Conservation (phyloP, 2,797 vertebrate genomes). For the Melopsittacus undulatus region DNA sequence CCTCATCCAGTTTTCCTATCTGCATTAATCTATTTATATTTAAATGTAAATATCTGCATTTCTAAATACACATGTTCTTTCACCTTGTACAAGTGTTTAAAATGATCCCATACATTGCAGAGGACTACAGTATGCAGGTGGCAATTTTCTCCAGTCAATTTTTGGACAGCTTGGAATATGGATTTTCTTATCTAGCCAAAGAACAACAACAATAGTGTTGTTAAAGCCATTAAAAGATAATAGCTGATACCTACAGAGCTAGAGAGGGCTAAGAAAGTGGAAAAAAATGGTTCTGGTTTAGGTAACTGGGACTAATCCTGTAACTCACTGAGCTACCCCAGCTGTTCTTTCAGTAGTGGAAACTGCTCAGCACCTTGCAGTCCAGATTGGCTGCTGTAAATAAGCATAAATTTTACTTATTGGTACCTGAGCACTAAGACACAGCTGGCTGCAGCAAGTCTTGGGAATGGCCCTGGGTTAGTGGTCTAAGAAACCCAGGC, state of each 20-base stretch:
- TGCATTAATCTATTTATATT: slow-evolving; percentile 7
- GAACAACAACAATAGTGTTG: background rate
- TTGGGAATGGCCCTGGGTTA: background rate
- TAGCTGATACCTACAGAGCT: background rate
- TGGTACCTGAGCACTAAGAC: background rate
- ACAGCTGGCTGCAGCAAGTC: background rate
- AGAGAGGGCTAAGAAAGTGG: background rate
- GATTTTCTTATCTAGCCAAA: slow-evolving; percentile 9
- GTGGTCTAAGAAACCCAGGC: background rate
- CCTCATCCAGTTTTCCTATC: background rate
- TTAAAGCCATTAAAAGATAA: slow-evolving; percentile 26
- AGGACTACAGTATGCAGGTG: background rate
- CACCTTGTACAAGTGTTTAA: background rate
- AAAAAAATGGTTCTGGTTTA: background rate
- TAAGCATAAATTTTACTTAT: background rate
- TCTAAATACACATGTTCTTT: slow-evolving; percentile 15
- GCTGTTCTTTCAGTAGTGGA: background rate
- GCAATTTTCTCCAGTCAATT: slow-evolving; percentile 40
- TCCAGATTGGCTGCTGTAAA: background rate
- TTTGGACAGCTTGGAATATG: background rate
- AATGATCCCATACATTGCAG: background rate
- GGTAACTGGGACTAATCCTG: background rate
- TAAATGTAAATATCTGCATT: background rate
- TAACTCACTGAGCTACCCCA: background rate
- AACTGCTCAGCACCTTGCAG: background rate